Conservation (phyloP, 2,113 vertebrate genomes). For the Pantherophis guttatus region DNA sequence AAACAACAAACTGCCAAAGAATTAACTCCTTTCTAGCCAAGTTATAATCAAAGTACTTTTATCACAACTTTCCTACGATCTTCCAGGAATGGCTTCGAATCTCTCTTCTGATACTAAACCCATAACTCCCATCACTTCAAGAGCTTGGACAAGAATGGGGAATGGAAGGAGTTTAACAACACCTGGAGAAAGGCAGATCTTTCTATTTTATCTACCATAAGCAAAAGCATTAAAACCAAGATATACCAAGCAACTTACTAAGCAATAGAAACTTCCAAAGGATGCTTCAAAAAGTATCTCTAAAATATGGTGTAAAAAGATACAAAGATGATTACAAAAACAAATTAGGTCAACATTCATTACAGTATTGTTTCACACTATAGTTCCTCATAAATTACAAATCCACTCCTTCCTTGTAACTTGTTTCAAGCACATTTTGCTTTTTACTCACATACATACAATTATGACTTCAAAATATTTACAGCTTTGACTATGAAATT, state of each 20-base stretch:
- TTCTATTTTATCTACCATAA: neutral
- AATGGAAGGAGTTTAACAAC: neutral
- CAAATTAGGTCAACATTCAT: neutral
- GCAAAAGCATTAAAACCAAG: neutral
- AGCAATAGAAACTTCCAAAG: neutral
- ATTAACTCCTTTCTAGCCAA: neutral
- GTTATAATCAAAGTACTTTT: neutral
- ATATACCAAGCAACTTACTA: neutral
- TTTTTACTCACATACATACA: neutral
- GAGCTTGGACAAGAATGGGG: neutral
- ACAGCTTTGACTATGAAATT: neutral
- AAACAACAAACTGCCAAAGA: neutral
- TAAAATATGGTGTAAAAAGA: neutral
- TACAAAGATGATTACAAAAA: slow-evolving; percentile 7
- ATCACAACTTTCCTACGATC: neutral
- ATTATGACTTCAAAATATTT: neutral
- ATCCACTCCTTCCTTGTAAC: accelerated
- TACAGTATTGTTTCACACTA: neutral
- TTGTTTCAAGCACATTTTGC: slow-evolving; percentile 10
- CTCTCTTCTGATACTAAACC: neutral
- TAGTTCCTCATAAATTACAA: slow-evolving; percentile 1
- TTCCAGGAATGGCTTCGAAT: neutral
- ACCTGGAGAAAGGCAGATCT: neutral
- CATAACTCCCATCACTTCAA: neutral
- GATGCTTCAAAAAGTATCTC: neutral